These are phyloP conservation scores for Callocephalon fimbriatum DNA, from an alignment of 2,113 vertebrate genomes.

Conservation along the genomic window DNA sequence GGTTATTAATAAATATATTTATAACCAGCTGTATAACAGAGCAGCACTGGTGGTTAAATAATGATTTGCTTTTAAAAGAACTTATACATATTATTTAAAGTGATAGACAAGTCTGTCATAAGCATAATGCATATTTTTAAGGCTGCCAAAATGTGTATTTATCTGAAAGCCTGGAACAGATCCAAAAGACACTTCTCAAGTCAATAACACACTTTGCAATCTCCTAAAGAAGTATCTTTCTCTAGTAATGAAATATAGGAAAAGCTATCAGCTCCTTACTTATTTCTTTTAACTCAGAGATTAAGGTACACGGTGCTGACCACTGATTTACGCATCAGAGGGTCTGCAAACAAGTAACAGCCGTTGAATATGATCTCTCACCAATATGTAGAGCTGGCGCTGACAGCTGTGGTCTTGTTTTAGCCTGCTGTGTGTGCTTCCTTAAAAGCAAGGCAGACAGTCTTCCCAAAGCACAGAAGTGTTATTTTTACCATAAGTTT, in stretches of 20 bases:
- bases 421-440: neutral
- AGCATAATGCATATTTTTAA: conserved; percentile 11
- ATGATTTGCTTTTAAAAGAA: neutral
- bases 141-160: neutral
- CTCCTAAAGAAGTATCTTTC: neutral
- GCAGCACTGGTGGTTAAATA: neutral
- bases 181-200: neutral
- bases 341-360: neutral
- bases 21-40: neutral
- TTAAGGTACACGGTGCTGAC: neutral
- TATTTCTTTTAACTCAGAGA: neutral
- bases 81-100: neutral
- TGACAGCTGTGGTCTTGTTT: neutral
- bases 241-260: neutral
- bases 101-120: neutral
- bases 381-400: neutral
- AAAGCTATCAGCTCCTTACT: neutral
- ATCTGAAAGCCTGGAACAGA: neutral
- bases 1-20: neutral
- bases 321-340: neutral
- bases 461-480: neutral
- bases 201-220: neutral
- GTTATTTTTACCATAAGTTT: neutral
- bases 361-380: neutral
- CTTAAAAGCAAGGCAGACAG: conserved; percentile 25